Base-by-base conservation (phyloP, 2,888 invertebrate species). In the Physocephala rufipes region DNA sequence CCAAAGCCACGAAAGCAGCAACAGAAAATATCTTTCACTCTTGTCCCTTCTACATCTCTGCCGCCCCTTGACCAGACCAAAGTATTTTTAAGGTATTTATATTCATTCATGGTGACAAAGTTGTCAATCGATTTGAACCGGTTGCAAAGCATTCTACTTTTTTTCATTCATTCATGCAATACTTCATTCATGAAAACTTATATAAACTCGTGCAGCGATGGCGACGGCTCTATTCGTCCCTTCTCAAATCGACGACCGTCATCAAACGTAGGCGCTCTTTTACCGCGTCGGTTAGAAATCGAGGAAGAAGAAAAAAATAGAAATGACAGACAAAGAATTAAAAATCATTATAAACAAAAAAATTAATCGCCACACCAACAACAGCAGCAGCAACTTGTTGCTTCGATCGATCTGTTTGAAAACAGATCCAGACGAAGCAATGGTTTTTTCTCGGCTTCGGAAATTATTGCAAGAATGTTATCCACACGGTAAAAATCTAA, bases 141-240 rank as follows among this genome's bases (percentile, higher is more conserved):
- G 21, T 2, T 21, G 21, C 58, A 58, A 58, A 26, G 24, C 26
- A 36, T 24, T 19, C 28, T 13, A 3, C 2, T n/a, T n/a, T 4
- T 12, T 24, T 58, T 28, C 58, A 58, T 58, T 58, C 58, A 58
- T 58, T n/a, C n/a, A n/a, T n/a, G n/a, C n/a, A n/a, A n/a, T n/a
- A n/a, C n/a, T n/a, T n/a, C n/a, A n/a, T n/a, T n/a, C n/a, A n/a
- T n/a, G n/a, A 28, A 58, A 58, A 26, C 15, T 58, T 58, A 13
- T 58, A 36, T 36, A 9, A 36, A 36, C 36, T 36, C 9, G 36
- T 36, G 36, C 19, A 53, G 19, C 24, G 24, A n/a, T n/a, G 53
- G 61, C 36, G 43, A 19, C 30, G 61, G 13, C 36, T 19, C 12
- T 19, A 16, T 7, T 9, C 9, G 36, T 7, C 36, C 4, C 4